A percentile compares a stretch with the other conserved stretches of the same genome.
Evolutionary conservation across 2,113 vertebrate species (phyloP).

Genomic region (Benitochromis conjunctus): DNA sequence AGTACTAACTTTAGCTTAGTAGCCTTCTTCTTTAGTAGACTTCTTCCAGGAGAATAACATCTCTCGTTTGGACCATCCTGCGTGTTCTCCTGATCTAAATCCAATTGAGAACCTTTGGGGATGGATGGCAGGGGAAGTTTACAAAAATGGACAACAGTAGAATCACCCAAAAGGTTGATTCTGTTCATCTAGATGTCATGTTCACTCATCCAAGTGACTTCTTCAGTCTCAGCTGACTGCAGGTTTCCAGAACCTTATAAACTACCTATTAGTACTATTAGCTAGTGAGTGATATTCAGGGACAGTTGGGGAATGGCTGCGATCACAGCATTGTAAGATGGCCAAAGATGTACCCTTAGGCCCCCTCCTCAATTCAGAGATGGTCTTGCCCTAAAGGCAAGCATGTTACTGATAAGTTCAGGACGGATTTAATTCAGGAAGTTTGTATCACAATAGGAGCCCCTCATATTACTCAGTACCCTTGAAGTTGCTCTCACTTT

Average conservation of each 20-base stretch:
- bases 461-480: background rate
- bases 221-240: background rate
- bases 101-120: no score
- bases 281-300: background rate
- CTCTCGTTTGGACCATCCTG: no score
- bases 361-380: background rate
- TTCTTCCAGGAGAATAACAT: no score
- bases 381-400: background rate
- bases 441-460: background rate
- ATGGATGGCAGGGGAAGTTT: no score
- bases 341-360: background rate
- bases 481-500: background rate
- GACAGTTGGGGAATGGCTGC: background rate
- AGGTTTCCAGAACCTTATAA: background rate
- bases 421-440: background rate
- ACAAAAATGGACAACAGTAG: no score
- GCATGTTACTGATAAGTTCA: background rate
- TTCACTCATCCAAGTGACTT: background rate
- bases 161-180: no score
- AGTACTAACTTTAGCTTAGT: no score
- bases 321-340: background rate
- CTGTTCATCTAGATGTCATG: no score
- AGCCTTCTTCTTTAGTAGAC: no score
- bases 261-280: background rate
- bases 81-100: no score